Evolutionary conservation across 1,140 invertebrate species (phyloP), one percentile per base, ranked within the genome.

Genomic region (Euwallacea fornicatus): DNA sequence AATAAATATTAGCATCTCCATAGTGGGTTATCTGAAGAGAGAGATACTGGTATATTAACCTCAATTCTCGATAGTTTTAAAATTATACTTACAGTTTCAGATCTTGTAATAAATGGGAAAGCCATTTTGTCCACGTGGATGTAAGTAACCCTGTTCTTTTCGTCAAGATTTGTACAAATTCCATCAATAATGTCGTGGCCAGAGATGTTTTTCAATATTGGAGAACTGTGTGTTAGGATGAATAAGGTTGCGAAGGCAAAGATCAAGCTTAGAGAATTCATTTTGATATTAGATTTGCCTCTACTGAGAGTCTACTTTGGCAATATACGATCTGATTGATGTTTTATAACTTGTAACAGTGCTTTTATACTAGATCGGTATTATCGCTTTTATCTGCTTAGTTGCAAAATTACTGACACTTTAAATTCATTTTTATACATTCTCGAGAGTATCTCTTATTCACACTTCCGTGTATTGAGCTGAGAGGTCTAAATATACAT

Each of bases 101-200:
- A 44, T 58, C 65, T 11, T 21, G 21, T 44, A 15, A 67, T 10
- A 8, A 67, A 43, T 21, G 65, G 65, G 58, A 67, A 8, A 13
- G 42, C 42, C 7, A 15, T 44, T 44, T 58, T 44, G 16, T 67
- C 33, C 13, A 67, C 55, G 21, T 67, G 55, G 16, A 58, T 41
- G 7, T 58, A 58, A 50, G 8, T 58, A 58, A 67, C 65, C 13
- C 33, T 15, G 8, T 67, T 55, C 0, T 3, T 44, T 0, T 15
- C 1, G 10, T 53, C 44, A 2, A 21, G 10, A 43, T 67, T 44
- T 7, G 53, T 58, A 41, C 65, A 66, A 56, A 8, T 56, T 16
- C 50, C 65, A 67, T 67, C 65, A 16, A 67, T 13, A 46, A 67
- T 59, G 6, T 56, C 41, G n/a, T 54, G 50, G 9, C 65, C 65